These are phyloP conservation scores for Drosophila anomalata DNA, from an alignment of 2,888 invertebrate genomes.

Conservation along the genomic window DNA sequence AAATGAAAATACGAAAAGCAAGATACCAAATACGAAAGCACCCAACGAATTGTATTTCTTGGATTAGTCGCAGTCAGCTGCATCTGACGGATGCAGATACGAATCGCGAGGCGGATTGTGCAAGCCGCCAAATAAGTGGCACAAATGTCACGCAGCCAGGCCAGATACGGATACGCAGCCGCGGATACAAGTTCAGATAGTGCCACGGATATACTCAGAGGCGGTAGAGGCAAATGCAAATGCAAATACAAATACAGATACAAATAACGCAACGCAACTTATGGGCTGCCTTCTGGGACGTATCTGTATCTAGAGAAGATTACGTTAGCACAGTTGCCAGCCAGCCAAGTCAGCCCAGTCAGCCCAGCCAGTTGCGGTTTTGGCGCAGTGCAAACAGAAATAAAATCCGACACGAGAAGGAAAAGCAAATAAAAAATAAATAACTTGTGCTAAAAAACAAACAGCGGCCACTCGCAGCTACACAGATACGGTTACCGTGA, in stretches of 20 bases:
- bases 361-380: slow-evolving; percentile 35
- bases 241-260: slow-evolving; percentile 48
- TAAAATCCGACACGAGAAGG: slow-evolving; percentile 46
- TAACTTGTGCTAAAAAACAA: slow-evolving; percentile 77
- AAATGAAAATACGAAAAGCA: slow-evolving; percentile 6
- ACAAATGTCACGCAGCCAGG: slow-evolving; percentile 47
- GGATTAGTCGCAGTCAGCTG: slow-evolving; percentile 38
- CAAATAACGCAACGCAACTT: slow-evolving; percentile 46
- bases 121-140: slow-evolving; percentile 49
- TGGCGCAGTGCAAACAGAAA: slow-evolving; percentile 55
- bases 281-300: slow-evolving; percentile 54
- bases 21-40: slow-evolving; percentile 21
- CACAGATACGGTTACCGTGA: slow-evolving; percentile 64
- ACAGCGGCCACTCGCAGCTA: slow-evolving; percentile 58
- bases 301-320: slow-evolving; percentile 66
- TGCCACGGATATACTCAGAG: slow-evolving; percentile 25
- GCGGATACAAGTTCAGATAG: slow-evolving; percentile 31
- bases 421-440: slow-evolving; percentile 37
- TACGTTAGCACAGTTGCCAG: slow-evolving; percentile 67
- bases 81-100: slow-evolving; percentile 45
- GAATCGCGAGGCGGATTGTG: slow-evolving; percentile 28
- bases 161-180: slow-evolving; percentile 40
- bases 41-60: slow-evolving; percentile 13
- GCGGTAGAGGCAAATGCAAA: slow-evolving; percentile 16
- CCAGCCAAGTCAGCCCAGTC: slow-evolving; percentile 19